phyloP scores from a whole-genome alignment of 23 tunicate species.

The Styela plicata region DNA sequence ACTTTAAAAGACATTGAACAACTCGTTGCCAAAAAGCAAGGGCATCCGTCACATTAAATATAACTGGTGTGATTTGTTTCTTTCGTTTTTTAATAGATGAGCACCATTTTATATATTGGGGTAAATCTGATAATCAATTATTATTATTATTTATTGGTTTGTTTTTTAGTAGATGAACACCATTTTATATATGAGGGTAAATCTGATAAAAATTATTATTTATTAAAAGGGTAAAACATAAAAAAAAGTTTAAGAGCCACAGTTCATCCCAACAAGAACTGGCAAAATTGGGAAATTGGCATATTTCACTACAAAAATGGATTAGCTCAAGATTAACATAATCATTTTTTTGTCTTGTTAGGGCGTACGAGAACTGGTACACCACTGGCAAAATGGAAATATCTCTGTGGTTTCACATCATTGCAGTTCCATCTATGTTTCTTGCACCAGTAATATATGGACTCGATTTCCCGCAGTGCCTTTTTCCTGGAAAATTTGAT shows the following conservation, averaged over 20 bases:
- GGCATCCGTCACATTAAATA: neutral
- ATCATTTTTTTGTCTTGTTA: conserved; percentile 16
- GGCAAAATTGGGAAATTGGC: too few species aligned
- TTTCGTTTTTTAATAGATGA: too few species aligned
- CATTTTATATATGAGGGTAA: too few species aligned
- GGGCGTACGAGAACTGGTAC: conserved; percentile 10
- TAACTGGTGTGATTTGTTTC: too few species aligned
- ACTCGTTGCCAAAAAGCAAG: neutral
- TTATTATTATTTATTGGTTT: too few species aligned
- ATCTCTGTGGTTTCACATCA: conserved; percentile 32
- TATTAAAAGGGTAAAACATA: too few species aligned
- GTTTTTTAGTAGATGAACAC: too few species aligned
- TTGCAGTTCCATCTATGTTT: conserved; percentile 39
- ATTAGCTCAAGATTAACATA: conserved; percentile 16
- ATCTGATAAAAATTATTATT: too few species aligned
- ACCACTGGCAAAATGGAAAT: conserved; percentile 24
- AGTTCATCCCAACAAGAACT: too few species aligned
- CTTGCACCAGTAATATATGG: conserved; percentile 46
- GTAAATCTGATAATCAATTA: too few species aligned
- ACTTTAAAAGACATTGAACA: neutral
- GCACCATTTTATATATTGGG: too few species aligned
- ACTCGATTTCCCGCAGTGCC: conserved; percentile 58
- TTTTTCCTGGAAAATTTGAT: conserved; percentile 73
- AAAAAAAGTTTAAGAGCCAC: too few species aligned
- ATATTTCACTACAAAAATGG: conserved; percentile 41